Evolutionary conservation across 2,797 vertebrate genomes (phyloP).

Genomic region (Todus mexicanus): DNA sequence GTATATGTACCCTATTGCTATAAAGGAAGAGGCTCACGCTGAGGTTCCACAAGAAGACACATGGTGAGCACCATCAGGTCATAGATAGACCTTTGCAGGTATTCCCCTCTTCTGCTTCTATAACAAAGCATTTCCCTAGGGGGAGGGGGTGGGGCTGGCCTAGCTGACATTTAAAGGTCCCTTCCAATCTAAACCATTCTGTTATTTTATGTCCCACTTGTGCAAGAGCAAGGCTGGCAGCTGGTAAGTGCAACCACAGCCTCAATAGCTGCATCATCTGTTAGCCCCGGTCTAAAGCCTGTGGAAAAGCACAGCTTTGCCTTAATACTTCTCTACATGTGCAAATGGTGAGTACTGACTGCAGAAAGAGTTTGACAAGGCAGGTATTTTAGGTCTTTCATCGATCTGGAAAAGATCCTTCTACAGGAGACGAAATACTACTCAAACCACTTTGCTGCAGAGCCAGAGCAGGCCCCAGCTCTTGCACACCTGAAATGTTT

Average conservation of each 20-base stretch:
- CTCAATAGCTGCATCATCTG: not conserved
- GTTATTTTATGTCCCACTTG: not conserved
- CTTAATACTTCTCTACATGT: not conserved
- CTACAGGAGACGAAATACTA: not conserved
- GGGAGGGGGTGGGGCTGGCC: not conserved
- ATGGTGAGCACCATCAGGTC: not conserved
- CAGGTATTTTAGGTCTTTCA: not conserved
- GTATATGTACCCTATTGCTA: not conserved
- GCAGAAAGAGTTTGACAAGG: slow-evolving; percentile 12
- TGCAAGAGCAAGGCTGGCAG: not conserved
- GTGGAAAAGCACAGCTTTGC: not conserved
- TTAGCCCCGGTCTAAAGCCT: not conserved
- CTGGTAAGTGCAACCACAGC: not conserved
- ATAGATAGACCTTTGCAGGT: not conserved
- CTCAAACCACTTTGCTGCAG: not conserved
- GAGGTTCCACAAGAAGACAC: not conserved
- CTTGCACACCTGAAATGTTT: not conserved
- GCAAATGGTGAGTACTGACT: not conserved
- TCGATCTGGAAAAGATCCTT: slow-evolving; percentile 26
- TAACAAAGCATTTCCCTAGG: not conserved
- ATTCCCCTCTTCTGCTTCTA: not conserved
- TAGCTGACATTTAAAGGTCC: not conserved
- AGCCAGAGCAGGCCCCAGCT: not conserved
- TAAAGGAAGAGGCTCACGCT: not conserved
- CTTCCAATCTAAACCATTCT: not conserved